Percentiles rank a stretch among this genome's conserved stretches.
Conservation (phyloP, 2,888 invertebrate genomes). For the Actias luna region DNA sequence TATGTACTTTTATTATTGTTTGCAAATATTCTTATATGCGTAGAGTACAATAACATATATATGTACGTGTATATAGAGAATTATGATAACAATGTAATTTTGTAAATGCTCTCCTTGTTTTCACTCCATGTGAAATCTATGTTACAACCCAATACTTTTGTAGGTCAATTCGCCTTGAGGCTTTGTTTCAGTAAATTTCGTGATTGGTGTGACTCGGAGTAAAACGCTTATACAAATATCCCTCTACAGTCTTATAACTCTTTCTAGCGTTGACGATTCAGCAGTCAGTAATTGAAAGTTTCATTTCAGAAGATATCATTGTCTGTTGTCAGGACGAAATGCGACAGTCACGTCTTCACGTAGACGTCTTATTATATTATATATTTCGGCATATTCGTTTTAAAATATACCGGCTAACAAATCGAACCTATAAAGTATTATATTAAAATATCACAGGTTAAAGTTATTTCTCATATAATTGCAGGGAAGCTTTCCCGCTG, state of each 20-base stretch:
- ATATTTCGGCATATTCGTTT: too few relatives aligned
- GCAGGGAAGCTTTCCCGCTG: too few relatives aligned
- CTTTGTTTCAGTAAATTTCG: constrained; percentile 4
- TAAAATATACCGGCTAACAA: too few relatives aligned
- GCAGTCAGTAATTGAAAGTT: background rate
- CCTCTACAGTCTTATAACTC: background rate
- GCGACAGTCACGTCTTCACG: too few relatives aligned
- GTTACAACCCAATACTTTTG: constrained; percentile 8
- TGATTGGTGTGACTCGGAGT: background rate
- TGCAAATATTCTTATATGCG: background rate
- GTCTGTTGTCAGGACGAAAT: too few relatives aligned
- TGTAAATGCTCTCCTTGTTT: background rate
- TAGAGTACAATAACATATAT: background rate
- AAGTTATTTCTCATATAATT: too few relatives aligned
- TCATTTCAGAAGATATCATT: too few relatives aligned
- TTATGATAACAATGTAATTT: background rate
- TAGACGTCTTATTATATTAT: too few relatives aligned
- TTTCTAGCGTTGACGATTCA: background rate
- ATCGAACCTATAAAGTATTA: too few relatives aligned
- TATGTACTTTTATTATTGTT: too few relatives aligned
- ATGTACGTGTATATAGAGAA: background rate
- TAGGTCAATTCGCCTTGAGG: constrained; percentile 13
- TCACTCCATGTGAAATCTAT: background rate
- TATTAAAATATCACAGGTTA: too few relatives aligned
- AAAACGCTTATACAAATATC: background rate